Percentiles rank a stretch among this genome's conserved stretches.
Conservation (phyloP, 2,113 vertebrate genomes). For the Ivindomyrus marchei region DNA sequence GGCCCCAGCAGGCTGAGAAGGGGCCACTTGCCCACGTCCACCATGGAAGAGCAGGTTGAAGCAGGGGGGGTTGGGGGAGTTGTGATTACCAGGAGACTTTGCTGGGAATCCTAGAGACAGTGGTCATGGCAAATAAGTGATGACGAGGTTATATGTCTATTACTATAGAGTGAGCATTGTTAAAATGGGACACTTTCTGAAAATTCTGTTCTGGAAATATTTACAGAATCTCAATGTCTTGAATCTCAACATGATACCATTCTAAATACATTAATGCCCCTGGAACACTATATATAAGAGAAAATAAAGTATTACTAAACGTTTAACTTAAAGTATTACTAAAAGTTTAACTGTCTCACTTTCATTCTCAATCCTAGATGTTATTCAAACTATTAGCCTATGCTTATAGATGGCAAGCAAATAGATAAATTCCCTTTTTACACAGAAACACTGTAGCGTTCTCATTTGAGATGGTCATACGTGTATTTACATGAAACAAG, state of each 20-base stretch:
- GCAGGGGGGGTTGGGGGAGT: background rate
- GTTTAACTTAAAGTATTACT: no score
- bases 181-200: background rate
- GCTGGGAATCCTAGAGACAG: background rate
- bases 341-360: background rate
- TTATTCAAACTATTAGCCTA: background rate
- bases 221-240: background rate
- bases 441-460: background rate
- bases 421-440: background rate
- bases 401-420: background rate
- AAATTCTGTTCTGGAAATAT: background rate
- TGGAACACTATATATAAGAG: background rate
- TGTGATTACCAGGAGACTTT: background rate
- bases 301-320: background rate
- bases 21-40: slow-evolving; percentile 92
- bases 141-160: no score
- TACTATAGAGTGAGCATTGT: background rate
- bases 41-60: slow-evolving; percentile 51
- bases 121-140: background rate
- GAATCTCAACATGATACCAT: background rate
- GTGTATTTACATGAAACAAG: background rate
- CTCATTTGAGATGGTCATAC: background rate
- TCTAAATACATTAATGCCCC: background rate
- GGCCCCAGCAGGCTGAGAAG: slow-evolving; percentile 81
- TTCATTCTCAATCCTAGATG: background rate